These are phyloP conservation scores for Heptranchias perlo DNA, from an alignment of 2,113 vertebrate genomes.

Conservation along the genomic window DNA sequence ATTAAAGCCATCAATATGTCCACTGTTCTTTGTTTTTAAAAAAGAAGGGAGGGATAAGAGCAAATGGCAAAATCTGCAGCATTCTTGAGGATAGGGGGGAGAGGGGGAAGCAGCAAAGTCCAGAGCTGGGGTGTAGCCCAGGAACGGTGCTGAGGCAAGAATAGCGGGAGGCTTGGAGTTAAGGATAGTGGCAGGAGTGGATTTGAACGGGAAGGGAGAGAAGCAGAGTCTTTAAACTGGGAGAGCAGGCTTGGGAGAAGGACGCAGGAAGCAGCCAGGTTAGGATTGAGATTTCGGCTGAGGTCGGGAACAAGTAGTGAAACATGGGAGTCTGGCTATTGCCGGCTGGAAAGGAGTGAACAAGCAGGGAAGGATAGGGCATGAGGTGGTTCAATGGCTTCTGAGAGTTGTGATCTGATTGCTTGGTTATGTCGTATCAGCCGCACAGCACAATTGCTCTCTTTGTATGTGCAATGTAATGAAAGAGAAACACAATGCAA, in stretches of 20 bases:
- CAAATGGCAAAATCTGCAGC: background rate
- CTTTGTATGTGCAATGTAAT: no score
- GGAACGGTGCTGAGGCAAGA: background rate
- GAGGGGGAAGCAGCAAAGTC: background rate
- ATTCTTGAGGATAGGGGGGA: background rate
- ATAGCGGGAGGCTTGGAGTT: background rate
- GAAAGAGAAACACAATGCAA: no score
- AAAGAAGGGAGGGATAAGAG: background rate
- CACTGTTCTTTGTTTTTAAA: background rate
- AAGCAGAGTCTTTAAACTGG: background rate
- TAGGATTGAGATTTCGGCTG: background rate
- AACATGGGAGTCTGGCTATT: background rate
- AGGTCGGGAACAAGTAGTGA: background rate
- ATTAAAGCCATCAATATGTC: constrained; percentile 17
- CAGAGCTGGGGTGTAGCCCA: background rate
- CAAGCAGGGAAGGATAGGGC: background rate
- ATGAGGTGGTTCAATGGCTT: background rate
- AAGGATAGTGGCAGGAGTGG: background rate
- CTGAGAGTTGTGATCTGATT: background rate
- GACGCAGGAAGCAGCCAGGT: background rate
- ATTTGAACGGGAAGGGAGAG: background rate
- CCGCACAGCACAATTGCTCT: no score
- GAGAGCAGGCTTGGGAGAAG: background rate
- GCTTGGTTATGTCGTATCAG: background rate
- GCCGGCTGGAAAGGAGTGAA: background rate